phyloP scores from a whole-genome alignment of 2,888 invertebrate genomes.

The Erebia aethiops region DNA sequence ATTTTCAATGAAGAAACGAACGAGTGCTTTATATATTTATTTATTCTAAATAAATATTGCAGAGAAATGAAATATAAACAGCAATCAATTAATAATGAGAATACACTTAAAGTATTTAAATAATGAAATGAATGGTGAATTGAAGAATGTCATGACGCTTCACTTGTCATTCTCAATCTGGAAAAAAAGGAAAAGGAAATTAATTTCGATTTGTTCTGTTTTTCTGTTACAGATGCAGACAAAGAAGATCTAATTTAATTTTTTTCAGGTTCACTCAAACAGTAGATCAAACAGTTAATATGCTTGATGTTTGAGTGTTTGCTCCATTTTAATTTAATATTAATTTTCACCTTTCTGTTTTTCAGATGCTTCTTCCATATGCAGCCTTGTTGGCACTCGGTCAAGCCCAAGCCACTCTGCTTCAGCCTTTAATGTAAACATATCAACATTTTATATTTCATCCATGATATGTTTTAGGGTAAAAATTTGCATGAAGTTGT shows the following conservation, averaged over 20 bases:
- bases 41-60: slow-evolving; percentile 56
- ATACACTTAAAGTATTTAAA: slow-evolving; percentile 29
- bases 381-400: slow-evolving; percentile 85
- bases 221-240: slow-evolving; percentile 78
- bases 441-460: slow-evolving; percentile 62
- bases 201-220: slow-evolving; percentile 72
- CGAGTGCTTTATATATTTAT: slow-evolving; percentile 51
- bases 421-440: slow-evolving; percentile 82
- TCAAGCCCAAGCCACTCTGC: slow-evolving; percentile 85
- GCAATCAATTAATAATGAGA: slow-evolving; percentile 47
- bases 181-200: slow-evolving; percentile 62
- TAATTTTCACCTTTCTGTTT: slow-evolving; percentile 80
- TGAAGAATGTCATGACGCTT: slow-evolving; percentile 42
- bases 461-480: slow-evolving; percentile 54
- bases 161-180: slow-evolving; percentile 67
- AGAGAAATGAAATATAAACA: slow-evolving; percentile 55
- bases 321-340: slow-evolving; percentile 54
- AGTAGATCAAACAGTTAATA: slow-evolving; percentile 42
- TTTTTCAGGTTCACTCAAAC: slow-evolving; percentile 73
- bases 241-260: slow-evolving; percentile 71
- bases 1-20: slow-evolving; percentile 54
- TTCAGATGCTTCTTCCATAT: slow-evolving; percentile 81
- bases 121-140: slow-evolving; percentile 31
- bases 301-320: slow-evolving; percentile 74
- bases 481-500: slow-evolving; percentile 38